phyloP scores from a whole-genome alignment of 2,888 invertebrate species.

The Apamea anceps region DNA sequence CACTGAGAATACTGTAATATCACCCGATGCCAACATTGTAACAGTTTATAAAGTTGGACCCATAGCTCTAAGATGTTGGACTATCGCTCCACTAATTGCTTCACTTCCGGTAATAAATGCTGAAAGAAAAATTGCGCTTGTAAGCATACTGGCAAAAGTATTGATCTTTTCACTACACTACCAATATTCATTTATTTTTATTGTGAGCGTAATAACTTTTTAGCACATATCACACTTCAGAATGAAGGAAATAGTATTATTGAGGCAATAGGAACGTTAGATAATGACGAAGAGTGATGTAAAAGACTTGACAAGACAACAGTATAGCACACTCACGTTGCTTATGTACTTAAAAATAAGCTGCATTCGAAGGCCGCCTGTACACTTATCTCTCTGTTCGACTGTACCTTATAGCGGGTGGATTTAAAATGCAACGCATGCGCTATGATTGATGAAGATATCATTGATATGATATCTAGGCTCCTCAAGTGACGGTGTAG shows the following conservation, averaged over 20 bases:
- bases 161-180: background rate
- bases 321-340: background rate
- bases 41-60: background rate
- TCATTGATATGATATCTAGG: constrained; percentile 53
- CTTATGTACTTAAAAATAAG: background rate
- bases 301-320: too few relatives aligned
- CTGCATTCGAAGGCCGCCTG: background rate
- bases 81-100: background rate
- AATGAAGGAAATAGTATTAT: background rate
- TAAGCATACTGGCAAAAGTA: too few relatives aligned
- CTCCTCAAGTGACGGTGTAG: constrained; percentile 31
- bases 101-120: background rate
- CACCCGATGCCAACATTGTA: background rate
- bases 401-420: constrained; percentile 32
- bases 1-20: too few relatives aligned
- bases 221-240: background rate
- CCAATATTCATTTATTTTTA: background rate
- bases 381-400: background rate
- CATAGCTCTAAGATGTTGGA: background rate
- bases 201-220: background rate
- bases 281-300: too few relatives aligned
- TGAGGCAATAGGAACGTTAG: background rate
- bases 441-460: constrained; percentile 59
- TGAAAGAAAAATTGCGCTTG: too few relatives aligned
- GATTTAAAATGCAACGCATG: constrained; percentile 59